These are phyloP conservation scores for Drosophila neocordata DNA, from an alignment of 1,140 invertebrate species.

Conservation along the genomic window DNA sequence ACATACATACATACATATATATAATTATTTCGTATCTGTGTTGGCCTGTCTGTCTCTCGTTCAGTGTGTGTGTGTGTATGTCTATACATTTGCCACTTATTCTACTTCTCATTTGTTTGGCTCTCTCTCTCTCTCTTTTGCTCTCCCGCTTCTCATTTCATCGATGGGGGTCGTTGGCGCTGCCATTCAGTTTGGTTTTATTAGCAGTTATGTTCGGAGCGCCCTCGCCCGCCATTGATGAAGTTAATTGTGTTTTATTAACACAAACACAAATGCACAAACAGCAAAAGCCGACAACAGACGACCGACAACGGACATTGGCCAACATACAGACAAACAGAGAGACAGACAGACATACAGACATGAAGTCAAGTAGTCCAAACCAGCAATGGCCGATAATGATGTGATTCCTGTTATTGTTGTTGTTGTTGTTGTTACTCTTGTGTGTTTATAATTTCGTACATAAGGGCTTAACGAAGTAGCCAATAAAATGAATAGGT, in stretches of 20 bases:
- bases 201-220: slow-evolving; percentile 72
- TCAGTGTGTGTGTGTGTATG: slow-evolving; percentile 22
- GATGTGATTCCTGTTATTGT: slow-evolving; percentile 27
- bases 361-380: neutral
- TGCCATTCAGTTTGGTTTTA: slow-evolving; percentile 72
- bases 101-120: slow-evolving; percentile 30
- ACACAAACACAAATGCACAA: slow-evolving; percentile 81
- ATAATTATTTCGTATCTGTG: slow-evolving; percentile 69
- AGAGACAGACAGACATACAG: neutral
- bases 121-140: slow-evolving; percentile 8
- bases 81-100: slow-evolving; percentile 2
- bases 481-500: slow-evolving; percentile 32
- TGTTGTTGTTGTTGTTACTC: slow-evolving; percentile 41
- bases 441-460: slow-evolving; percentile 67
- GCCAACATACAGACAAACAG: neutral
- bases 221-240: slow-evolving; percentile 71
- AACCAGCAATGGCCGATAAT: slow-evolving; percentile 68
- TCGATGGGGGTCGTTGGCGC: slow-evolving; percentile 57
- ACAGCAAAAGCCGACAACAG: slow-evolving; percentile 49
- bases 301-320: slow-evolving; percentile 4
- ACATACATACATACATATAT: neutral
- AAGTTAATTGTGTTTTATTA: slow-evolving; percentile 83
- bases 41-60: slow-evolving; percentile 33
- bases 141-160: neutral
- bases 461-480: slow-evolving; percentile 60